A percentile compares a stretch with the other conserved stretches of the same genome.
Evolutionary conservation across 2,113 vertebrate species (phyloP).

Genomic region (Lepisosteus osseus): DNA sequence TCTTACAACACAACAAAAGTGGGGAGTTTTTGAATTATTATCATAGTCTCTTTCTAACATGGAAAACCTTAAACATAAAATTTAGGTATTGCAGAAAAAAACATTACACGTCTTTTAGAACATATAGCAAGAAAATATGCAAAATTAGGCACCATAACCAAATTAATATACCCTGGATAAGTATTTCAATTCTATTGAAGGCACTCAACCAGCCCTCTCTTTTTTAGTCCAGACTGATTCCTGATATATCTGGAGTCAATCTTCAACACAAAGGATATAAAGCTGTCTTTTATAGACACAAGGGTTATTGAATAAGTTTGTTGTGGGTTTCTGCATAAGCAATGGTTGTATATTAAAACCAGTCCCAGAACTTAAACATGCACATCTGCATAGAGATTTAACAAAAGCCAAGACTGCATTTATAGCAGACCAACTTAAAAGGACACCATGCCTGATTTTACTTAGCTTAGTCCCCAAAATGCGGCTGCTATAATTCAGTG

Average conservation of each 20-base stretch:
- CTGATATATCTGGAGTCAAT: background rate
- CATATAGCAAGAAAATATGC: too few species aligned
- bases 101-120: too few species aligned
- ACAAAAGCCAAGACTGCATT: background rate
- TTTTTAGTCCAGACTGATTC: background rate
- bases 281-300: conserved; percentile 2
- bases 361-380: background rate
- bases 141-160: too few species aligned
- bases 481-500: background rate
- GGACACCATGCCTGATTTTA: background rate
- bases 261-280: conserved; percentile 1
- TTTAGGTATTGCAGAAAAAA: too few species aligned
- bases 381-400: background rate
- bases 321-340: conserved; percentile 8
- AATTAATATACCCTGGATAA: too few species aligned
- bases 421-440: background rate
- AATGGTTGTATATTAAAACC: conserved; percentile 6
- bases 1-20: too few species aligned
- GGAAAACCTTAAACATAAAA: too few species aligned
- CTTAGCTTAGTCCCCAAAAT: background rate
- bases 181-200: too few species aligned
- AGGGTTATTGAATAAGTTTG: conserved; percentile 5
- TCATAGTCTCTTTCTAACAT: too few species aligned
- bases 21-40: too few species aligned
- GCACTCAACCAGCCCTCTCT: background rate